Evolutionary conservation across 2,797 vertebrate species (phyloP).

Genomic region (Ceyx erithaca): DNA sequence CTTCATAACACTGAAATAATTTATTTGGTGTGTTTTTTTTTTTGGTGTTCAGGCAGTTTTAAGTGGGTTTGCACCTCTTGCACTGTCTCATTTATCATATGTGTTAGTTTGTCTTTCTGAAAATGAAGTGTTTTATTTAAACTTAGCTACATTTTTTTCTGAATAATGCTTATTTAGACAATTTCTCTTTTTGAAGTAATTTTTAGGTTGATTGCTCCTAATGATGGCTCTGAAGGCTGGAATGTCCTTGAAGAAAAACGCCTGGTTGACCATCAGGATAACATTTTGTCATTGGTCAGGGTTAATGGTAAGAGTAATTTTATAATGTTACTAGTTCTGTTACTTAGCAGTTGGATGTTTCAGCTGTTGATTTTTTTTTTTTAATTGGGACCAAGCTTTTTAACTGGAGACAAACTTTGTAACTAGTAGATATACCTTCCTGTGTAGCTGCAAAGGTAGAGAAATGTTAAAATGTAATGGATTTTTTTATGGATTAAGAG

Average conservation of each 20-base stretch:
- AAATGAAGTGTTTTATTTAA: neutral
- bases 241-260: constrained; percentile 81
- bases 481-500: neutral
- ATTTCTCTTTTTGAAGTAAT: constrained; percentile 82
- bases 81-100: neutral
- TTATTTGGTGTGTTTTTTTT: too few species aligned
- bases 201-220: constrained; percentile 83
- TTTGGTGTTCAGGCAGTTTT: neutral
- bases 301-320: constrained; percentile 82
- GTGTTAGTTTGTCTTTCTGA: neutral
- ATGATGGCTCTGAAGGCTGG: constrained; percentile 72
- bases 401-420: neutral
- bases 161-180: constrained; percentile 14
- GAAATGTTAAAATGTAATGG: neutral
- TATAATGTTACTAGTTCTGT: neutral
- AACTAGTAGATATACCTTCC: neutral
- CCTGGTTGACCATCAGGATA: constrained; percentile 90
- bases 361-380: neutral
- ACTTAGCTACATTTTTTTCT: neutral
- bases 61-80: neutral
- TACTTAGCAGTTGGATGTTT: neutral
- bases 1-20: neutral
- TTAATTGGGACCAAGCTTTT: neutral
- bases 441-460: neutral
- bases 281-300: constrained; percentile 88